These are phyloP conservation scores for Hyalella azteca DNA, from an alignment of 2,888 invertebrate species.

Conservation along the genomic window DNA sequence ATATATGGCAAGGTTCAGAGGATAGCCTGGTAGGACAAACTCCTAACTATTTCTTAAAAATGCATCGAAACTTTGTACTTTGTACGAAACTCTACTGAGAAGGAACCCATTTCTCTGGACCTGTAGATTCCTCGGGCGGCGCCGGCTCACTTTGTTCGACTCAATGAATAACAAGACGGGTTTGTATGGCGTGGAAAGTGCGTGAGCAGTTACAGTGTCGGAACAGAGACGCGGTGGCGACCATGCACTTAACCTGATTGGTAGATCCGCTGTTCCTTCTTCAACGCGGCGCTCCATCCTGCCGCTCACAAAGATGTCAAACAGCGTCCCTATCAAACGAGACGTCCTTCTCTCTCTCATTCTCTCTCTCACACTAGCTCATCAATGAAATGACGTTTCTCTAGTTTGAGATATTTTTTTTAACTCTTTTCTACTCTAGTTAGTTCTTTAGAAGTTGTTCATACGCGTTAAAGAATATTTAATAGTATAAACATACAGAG, in stretches of 20 bases:
- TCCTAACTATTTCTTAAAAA: too few species aligned
- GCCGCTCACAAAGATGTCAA: slow-evolving; percentile 27
- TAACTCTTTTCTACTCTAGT: not conserved
- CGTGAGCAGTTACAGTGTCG: slow-evolving; percentile 20
- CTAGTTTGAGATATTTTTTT: not conserved
- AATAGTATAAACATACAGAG: too few species aligned
- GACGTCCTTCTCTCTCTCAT: not conserved
- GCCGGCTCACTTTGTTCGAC: not conserved
- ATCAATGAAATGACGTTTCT: not conserved
- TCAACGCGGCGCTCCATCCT: not conserved
- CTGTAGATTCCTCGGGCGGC: not conserved
- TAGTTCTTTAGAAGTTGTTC: too few species aligned
- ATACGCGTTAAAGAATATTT: too few species aligned
- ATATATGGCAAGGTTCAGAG: too few species aligned
- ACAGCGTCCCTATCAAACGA: not conserved
- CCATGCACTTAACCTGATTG: slow-evolving; percentile 19
- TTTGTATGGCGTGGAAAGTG: slow-evolving; percentile 2
- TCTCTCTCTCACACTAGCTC: not conserved
- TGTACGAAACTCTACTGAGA: too few species aligned
- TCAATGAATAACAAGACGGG: slow-evolving; percentile 17
- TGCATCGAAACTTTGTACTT: too few species aligned
- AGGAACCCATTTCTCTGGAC: not conserved
- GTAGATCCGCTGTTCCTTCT: not conserved
- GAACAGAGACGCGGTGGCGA: not conserved
- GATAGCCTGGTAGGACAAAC: too few species aligned